Percentiles rank a stretch among this genome's conserved stretches.
These are phyloP conservation scores for Cosmorhoe ocellata DNA, from an alignment of 2,888 invertebrate genomes.

Conservation along the genomic window DNA sequence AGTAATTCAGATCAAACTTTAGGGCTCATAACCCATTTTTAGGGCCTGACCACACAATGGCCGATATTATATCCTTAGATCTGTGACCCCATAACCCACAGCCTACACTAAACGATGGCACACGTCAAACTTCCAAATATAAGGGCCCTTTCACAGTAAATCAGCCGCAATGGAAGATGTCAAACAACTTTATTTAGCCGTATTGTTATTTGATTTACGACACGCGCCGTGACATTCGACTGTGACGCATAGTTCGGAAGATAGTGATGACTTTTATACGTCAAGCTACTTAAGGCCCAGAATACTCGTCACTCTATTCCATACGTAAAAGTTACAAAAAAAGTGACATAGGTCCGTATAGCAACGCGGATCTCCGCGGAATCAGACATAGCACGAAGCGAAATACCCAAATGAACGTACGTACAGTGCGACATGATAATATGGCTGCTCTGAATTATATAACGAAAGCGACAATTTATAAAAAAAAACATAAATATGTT, in stretches of 20 bases:
- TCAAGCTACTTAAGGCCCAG: neutral
- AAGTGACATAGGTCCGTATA: too few species aligned
- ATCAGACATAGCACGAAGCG: too few species aligned
- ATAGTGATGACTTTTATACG: neutral
- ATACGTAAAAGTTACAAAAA: too few species aligned
- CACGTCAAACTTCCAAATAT: conserved; percentile 23
- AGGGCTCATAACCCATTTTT: conserved; percentile 7
- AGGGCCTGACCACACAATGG: conserved; percentile 9
- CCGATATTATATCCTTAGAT: conserved; percentile 8
- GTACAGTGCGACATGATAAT: too few species aligned
- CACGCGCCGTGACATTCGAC: conserved; percentile 35
- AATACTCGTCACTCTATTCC: too few species aligned
- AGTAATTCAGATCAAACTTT: neutral
- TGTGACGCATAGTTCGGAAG: conserved; percentile 11
- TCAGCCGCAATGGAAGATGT: conserved; percentile 34
- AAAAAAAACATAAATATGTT: too few species aligned
- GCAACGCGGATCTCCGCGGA: too few species aligned
- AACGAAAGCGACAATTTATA: too few species aligned
- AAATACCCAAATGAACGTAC: too few species aligned
- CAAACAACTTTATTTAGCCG: conserved; percentile 44
- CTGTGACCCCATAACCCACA: conserved; percentile 25
- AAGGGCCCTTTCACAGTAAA: conserved; percentile 30
- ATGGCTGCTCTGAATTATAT: too few species aligned
- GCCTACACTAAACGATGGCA: conserved; percentile 17
- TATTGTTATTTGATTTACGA: conserved; percentile 54